A percentile compares a stretch with the other conserved stretches of the same genome.
These are phyloP conservation scores for Muscicapa adusta DNA, from an alignment of 2,113 vertebrate species.

Conservation along the genomic window DNA sequence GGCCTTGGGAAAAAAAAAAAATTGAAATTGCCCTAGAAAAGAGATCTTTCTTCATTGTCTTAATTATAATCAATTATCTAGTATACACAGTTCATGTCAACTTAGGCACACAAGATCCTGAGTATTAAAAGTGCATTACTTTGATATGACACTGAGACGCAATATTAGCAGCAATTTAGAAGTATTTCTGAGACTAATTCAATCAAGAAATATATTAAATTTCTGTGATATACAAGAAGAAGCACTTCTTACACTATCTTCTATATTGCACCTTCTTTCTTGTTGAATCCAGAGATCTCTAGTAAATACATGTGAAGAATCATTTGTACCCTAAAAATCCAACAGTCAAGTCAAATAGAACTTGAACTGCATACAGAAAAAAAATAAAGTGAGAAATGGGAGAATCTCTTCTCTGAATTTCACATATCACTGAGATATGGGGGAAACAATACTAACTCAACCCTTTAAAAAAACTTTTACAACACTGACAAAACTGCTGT, in stretches of 20 bases:
- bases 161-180: not conserved
- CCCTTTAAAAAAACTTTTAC: not conserved
- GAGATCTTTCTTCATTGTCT: not conserved
- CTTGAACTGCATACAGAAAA: not conserved
- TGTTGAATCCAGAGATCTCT: accelerated
- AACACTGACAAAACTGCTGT: not conserved
- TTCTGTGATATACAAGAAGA: not conserved
- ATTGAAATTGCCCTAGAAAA: not conserved
- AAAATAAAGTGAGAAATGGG: not conserved
- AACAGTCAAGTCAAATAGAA: not conserved
- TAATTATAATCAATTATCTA: not conserved
- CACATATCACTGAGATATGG: not conserved
- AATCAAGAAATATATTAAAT: not conserved
- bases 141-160: not conserved
- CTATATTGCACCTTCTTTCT: not conserved
- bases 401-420: not conserved
- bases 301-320: not conserved
- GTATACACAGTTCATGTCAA: not conserved
- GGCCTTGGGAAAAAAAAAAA: not conserved
- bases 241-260: not conserved
- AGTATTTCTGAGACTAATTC: not conserved
- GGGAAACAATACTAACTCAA: not conserved
- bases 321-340: not conserved
- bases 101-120: not conserved
- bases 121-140: not conserved